Base-by-base conservation (phyloP, 2,113 vertebrate genomes). In the Dromiciops gliroides region DNA sequence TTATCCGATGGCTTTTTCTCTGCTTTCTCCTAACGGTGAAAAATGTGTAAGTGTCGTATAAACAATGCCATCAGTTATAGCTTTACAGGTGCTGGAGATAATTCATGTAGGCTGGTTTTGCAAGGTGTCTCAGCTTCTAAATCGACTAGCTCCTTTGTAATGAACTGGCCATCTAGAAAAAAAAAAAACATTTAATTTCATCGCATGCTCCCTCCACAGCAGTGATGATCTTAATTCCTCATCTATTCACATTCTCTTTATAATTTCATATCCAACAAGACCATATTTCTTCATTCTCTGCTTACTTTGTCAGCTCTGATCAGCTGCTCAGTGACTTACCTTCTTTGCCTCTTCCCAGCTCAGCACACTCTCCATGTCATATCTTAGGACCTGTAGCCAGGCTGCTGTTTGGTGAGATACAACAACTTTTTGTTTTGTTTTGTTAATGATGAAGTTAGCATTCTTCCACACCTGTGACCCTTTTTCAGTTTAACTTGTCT, bases 1-100 rank as follows among this genome's bases (percentile, higher is more conserved):
- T 90, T 90, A 83, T 83, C 67, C n/a, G 67, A 83, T 83, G n/a
- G 67, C n/a, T 83, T 83, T 83, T 83, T 44, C 67, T 83, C 67
- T 93, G 92, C 51, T 89, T 93, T 52, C 60, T 93, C 44, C 67
- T 83, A 51, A 51, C n/a, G 31, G 16, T 48, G 67, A 93, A 88
- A 50, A 16, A 89, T 93, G 92, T 22, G 22, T 19, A 24, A 12
- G 47, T 50, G 50, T 26, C 44, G 25, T 48, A 51, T 51, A 31
- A 48, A 47, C 75, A 25, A 12, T 51, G 67, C 67, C 67, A 83
- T 83, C 67, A 83, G 37, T 83, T 83, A 83, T 44, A 83, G 67
- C 67, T 83, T 83, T 83, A 83, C 67, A 83, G 67, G 67, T 83
- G 9, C 67, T 83, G 67, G 67, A n/a, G 75, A 51, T 51, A 88